A percentile compares a stretch with the other conserved stretches of the same genome.
phyloP scores from a whole-genome alignment of 1,140 invertebrate species.

The Ips typographus region DNA sequence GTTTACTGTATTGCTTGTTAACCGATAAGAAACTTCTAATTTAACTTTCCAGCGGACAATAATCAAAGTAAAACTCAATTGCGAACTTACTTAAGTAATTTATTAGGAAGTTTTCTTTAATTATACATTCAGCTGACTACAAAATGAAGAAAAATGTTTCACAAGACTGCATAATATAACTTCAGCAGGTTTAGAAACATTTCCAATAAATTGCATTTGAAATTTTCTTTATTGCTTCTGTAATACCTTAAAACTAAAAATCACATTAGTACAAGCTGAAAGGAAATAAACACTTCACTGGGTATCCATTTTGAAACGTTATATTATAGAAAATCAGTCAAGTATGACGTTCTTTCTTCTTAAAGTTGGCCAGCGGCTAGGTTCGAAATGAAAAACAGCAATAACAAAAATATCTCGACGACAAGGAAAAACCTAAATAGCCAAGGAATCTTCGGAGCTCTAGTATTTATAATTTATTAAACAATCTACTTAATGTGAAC shows the following conservation, averaged over 20 bases:
- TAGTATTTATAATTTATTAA: too few species aligned
- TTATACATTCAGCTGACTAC: not conserved
- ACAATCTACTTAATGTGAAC: too few species aligned
- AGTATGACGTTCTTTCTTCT: not conserved
- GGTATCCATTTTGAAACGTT: not conserved
- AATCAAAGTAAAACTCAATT: constrained; percentile 1
- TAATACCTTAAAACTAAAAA: not conserved
- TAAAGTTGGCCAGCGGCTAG: not conserved
- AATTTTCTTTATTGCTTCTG: not conserved
- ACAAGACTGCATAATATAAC: not conserved
- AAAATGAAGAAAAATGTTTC: not conserved
- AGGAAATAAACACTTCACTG: constrained; percentile 1
- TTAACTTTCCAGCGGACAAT: not conserved
- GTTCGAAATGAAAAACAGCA: too few species aligned
- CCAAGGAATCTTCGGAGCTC: not conserved
- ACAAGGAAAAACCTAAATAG: too few species aligned
- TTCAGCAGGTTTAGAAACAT: not conserved
- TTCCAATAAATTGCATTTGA: not conserved
- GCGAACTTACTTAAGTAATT: not conserved
- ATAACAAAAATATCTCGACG: too few species aligned
- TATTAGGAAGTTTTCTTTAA: not conserved
- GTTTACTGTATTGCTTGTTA: not conserved
- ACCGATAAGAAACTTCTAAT: constrained; percentile 1
- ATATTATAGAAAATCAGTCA: constrained; percentile 1
- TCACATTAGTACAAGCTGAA: constrained; percentile 1